phyloP scores from a whole-genome alignment of 2,888 invertebrate species.

The Lucinisca nassula region DNA sequence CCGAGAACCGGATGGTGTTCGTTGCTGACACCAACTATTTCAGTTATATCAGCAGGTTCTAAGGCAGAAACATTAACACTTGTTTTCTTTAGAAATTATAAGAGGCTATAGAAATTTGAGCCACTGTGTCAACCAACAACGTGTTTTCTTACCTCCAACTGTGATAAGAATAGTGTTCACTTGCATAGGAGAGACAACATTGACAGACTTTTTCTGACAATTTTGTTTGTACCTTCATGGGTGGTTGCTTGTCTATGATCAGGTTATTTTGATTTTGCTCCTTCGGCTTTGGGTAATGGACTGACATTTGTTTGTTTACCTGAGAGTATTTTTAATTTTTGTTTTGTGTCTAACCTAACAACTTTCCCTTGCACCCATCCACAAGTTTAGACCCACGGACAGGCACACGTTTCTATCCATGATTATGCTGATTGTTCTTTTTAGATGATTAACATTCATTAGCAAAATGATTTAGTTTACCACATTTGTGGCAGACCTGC shows the following conservation, averaged over 20 bases:
- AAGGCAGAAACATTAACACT: neutral
- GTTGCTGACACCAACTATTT: neutral
- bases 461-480: neutral
- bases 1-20: neutral
- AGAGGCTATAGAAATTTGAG: neutral
- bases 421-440: neutral
- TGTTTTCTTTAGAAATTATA: neutral
- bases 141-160: neutral
- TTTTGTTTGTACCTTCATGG: neutral
- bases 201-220: neutral
- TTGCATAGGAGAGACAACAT: too few species aligned
- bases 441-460: neutral
- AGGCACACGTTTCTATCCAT: neutral
- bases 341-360: too few species aligned
- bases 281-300: neutral
- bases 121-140: neutral
- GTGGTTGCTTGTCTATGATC: too few species aligned
- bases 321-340: too few species aligned
- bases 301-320: neutral
- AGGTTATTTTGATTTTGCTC: neutral
- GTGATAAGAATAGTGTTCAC: neutral
- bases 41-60: neutral
- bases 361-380: neutral
- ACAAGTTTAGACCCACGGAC: neutral
- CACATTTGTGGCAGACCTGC: neutral